Evolutionary conservation across 2,797 vertebrate species (phyloP).

Genomic region (Siniperca undulata): DNA sequence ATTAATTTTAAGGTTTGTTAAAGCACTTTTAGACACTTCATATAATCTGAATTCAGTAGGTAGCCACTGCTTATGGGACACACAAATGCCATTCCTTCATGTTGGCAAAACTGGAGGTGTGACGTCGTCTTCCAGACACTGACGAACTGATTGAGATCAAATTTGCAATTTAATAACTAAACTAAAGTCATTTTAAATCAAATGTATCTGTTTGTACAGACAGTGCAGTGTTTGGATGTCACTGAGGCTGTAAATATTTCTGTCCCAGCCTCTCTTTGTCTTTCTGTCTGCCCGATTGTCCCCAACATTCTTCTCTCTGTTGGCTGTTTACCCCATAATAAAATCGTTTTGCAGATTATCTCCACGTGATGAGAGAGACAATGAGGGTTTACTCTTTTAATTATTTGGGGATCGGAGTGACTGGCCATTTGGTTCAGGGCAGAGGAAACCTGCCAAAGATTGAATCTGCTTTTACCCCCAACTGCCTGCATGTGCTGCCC

Average conservation of each 20-base stretch:
- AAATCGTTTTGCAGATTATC: constrained; percentile 57
- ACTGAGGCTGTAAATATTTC: constrained; percentile 23
- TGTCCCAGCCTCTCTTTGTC: constrained; percentile 38
- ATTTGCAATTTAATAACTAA: neutral
- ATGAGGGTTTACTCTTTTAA: constrained; percentile 55
- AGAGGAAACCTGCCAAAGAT: constrained; percentile 14
- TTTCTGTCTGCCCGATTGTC: constrained; percentile 23
- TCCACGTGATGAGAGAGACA: constrained; percentile 62
- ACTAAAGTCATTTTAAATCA: neutral
- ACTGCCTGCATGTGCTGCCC: constrained; percentile 5
- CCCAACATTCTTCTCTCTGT: constrained; percentile 42
- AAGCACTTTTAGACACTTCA: neutral
- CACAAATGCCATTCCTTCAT: neutral
- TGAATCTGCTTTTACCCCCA: constrained; percentile 6
- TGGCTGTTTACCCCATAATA: constrained; percentile 33
- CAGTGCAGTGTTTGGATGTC: neutral
- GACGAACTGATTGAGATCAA: neutral
- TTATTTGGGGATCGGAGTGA: constrained; percentile 59
- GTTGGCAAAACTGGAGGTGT: neutral
- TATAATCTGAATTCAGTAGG: neutral
- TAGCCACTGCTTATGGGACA: neutral
- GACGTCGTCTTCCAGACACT: neutral
- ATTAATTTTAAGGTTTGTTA: neutral
- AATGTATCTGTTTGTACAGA: neutral
- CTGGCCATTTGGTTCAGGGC: constrained; percentile 34